Evolutionary conservation across 2,797 vertebrate genomes (phyloP).

Genomic region (Scolopax bukidnonensis): DNA sequence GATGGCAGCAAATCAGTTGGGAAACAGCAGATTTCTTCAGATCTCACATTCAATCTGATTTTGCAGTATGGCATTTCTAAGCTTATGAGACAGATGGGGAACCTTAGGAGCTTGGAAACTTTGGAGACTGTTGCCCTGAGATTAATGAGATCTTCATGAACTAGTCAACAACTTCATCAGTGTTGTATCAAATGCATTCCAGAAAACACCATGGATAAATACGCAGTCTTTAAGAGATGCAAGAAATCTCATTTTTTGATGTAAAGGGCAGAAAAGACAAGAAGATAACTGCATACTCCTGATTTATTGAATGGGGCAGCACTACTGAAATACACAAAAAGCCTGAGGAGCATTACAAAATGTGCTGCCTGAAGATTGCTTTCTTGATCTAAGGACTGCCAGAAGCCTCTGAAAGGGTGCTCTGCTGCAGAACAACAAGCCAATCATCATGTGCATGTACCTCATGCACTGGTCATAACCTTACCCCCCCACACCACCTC

Average conservation of each 20-base stretch:
- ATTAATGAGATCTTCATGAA: not conserved
- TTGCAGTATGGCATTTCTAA: not conserved
- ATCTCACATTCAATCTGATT: slow-evolving; percentile 1
- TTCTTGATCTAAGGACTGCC: not conserved
- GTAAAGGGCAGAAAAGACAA: not conserved
- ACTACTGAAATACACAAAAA: not conserved
- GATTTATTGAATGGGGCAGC: not conserved
- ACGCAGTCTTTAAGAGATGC: not conserved
- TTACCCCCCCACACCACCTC: not conserved
- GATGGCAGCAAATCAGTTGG: not conserved
- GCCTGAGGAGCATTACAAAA: not conserved
- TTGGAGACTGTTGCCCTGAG: not conserved
- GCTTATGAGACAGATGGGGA: not conserved
- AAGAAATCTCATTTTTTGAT: not conserved
- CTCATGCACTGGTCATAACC: not conserved
- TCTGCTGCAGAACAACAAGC: not conserved
- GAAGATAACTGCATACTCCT: not conserved
- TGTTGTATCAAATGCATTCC: not conserved
- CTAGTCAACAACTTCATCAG: not conserved
- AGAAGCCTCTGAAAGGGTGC: not conserved
- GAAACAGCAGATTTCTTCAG: slow-evolving; percentile 12
- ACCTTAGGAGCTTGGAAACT: not conserved
- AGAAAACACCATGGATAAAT: not conserved
- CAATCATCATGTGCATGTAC: not conserved
- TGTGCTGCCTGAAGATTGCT: not conserved